Evolutionary conservation across 2,797 vertebrate genomes (phyloP), one percentile per base, ranked within the genome.

Genomic region (Crenichthys baileyi): DNA sequence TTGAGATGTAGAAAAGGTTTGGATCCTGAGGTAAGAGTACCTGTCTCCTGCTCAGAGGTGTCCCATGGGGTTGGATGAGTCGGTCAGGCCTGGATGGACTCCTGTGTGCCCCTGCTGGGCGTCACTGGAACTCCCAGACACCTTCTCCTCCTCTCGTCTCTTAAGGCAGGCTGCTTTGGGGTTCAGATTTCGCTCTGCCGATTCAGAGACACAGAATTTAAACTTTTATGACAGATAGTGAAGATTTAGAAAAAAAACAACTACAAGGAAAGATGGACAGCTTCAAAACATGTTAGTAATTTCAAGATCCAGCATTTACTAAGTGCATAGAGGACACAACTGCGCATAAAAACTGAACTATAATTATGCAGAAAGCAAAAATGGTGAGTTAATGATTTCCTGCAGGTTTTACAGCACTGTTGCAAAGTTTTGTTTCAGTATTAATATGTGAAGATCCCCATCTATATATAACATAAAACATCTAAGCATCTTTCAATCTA

Each of bases 101-200:
- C 97, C 97, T 83, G 97, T 96, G 94, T 99, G 97, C 72, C 95
- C 91, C 92, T 96, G 94, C 86, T 97, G 97, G n/a, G 94, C 92
- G 81, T 99, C 98, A 92, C 95, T 96, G 85, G 97, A 97, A 92
- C 97, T 96, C 78, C 96, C 97, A 86, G 97, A 97, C 90, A 97
- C 96, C 94, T 99, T 99, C 91, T 99, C 98, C 95, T 98, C 97
- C 96, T 99, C 98, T 93, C 98, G 96, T 94, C 98, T 97, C 93
- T 99, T 99, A 96, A 99, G 98, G 96, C 98, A 99, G 96, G 98
- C 98, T 92, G 98, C 98, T 98, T 99, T 99, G 91, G 98, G 98
- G 94, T 99, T 99, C 84, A 99, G 91, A 93, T 99, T 99, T 86
- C 98, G 93, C 93, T 99, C 98, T 99, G 94, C 8, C 85, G 90